A percentile compares a stretch with the other conserved stretches of the same genome.
Conservation (phyloP, 2,888 invertebrate genomes). For the Drosophila helvetica region DNA sequence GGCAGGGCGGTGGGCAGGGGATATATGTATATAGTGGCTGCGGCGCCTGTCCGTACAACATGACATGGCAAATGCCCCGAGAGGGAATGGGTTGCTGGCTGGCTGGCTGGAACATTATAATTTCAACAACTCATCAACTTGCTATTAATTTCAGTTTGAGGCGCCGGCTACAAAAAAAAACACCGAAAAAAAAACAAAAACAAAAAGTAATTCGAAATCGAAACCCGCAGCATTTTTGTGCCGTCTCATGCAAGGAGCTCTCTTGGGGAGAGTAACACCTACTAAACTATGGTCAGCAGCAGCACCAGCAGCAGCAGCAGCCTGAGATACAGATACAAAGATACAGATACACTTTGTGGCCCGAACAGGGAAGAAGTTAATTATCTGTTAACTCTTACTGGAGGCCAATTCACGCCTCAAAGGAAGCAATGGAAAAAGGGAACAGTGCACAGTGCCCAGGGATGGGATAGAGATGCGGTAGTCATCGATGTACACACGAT, state of each 20-base stretch:
- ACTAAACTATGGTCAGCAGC: conserved; percentile 66
- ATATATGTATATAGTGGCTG: background rate
- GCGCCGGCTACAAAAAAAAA: conserved; percentile 54
- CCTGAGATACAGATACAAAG: conserved; percentile 11
- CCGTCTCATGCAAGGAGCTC: conserved; percentile 45
- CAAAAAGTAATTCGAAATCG: conserved; percentile 46
- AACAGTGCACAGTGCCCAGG: background rate
- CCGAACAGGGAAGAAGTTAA: conserved; percentile 59
- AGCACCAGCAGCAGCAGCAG: conserved; percentile 20
- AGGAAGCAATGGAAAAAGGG: background rate
- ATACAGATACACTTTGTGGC: conserved; percentile 8
- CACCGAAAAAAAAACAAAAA: conserved; percentile 7
- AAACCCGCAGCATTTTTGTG: conserved; percentile 58
- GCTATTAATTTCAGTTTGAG: conserved; percentile 73
- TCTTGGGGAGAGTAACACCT: conserved; percentile 60
- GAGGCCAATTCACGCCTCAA: conserved; percentile 64
- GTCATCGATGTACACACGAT: conserved; percentile 47
- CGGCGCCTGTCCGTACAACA: conserved; percentile 59
- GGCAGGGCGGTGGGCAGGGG: conserved; percentile 1
- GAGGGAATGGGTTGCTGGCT: background rate
- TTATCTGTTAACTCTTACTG: conserved; percentile 73
- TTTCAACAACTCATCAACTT: conserved; percentile 80
- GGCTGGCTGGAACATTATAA: conserved; percentile 52
- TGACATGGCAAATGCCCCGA: conserved; percentile 57
- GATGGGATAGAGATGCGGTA: conserved; percentile 18